Evolutionary conservation across 1,140 invertebrate species (phyloP), one percentile per base, ranked within the genome.

Genomic region (Chelonus insularis): DNA sequence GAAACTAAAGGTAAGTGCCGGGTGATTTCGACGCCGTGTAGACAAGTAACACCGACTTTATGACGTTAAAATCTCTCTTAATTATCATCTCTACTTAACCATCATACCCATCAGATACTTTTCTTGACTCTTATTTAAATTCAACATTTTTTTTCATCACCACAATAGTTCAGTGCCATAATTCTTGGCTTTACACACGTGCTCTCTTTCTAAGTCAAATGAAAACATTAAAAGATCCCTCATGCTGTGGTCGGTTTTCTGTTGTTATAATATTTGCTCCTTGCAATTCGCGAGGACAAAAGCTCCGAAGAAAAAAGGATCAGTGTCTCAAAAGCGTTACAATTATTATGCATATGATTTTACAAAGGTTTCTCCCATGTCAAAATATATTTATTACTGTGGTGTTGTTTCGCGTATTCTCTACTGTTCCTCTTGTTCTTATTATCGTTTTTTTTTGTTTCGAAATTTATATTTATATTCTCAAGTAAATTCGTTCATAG

Each of bases 361-460:
- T 64, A 62, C 72, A 61, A 69, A 68, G 73, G 67, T 65, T 72
- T n/a, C 77, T 79, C 77, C 76, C 77, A 77, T 81, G 78, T 81
- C 78, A 81, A 81, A 81, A 81, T 81, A 81, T 81, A 81, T 81
- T 81, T 81, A 80, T 81, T 80, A 72, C 78, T 52, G 63, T 57
- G 25, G 60, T 62, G 62, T 52, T 56, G 48, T 45, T 29, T 57
- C 16, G n/a, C n/a, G n/a, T n/a, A n/a, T n/a, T n/a, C 11, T 29
- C 34, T 21, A 56, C 62, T 2, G 16, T 55, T 54, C 4, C 29
- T 36, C 7, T 14, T 14, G 37, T 16, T 41, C 18, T n/a, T 37
- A 23, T n/a, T 50, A 48, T 62, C 32, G 50, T 55, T 29, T 25
- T 32, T 57, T 29, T 45, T n/a, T 41, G 9, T 16, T n/a, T 18